Base-by-base conservation (phyloP, 2,888 invertebrate genomes). In the Acrobasis suavella region DNA sequence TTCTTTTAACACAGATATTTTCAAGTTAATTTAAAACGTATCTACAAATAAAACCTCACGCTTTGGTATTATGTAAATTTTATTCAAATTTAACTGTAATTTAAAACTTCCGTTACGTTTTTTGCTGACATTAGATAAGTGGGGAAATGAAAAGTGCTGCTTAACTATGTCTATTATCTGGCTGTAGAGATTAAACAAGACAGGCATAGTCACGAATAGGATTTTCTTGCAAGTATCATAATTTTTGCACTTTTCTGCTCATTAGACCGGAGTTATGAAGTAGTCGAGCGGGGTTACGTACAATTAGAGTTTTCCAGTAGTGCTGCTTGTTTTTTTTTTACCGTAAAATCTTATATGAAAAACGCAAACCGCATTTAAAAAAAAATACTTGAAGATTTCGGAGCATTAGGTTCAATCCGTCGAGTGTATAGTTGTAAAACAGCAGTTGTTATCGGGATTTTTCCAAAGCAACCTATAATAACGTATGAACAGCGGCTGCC, bases 41-140 rank as follows among this genome's bases (percentile, higher is more conserved):
- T 55, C 38, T 62, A 55, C 55, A 62, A 62, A 55, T 62, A 55
- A 62, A 62, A 50, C 55, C 62, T 62, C 55, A 49, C 62, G 55
- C 62, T 62, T 60, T 54, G 61, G 61, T 61, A 61, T 62, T 62
- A 62, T 62, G 62, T 62, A 62, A 62, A 62, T 62, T 62, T 62
- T 62, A 62, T 62, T 62, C 62, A 62, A 62, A 62, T 62, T 62
- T 62, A 55, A 62, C 62, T 62, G 55, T 62, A 62, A 62, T 62
- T 62, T 62, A 62, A 55, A 62, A 62, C 62, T 62, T 55, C 62
- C 62, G 32, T 55, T 50, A 62, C 55, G 55, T 62, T 62, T 62
- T 62, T 62, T 62, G 62, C 55, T 62, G 61, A 61, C 61, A 61
- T 55, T 55, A 62, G 62, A 62, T 62, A 62, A 55, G 49, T 55